Conservation (phyloP, 2,113 vertebrate genomes). For the Odontesthes bonariensis region DNA sequence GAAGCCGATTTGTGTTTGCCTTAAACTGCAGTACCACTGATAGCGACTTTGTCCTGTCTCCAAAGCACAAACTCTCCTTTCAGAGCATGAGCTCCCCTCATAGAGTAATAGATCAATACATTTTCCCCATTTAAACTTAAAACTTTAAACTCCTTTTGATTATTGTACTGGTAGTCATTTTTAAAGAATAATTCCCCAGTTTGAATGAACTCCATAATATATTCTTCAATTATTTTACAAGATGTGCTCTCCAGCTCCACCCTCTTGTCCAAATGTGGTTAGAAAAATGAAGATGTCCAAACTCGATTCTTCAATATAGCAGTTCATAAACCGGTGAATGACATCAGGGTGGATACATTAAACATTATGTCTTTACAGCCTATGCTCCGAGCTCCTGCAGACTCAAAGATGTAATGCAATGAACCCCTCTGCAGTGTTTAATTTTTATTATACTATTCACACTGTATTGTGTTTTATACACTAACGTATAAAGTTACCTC, state of each 20-base stretch:
- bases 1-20: neutral
- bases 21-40: neutral
- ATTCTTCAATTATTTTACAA: neutral
- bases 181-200: neutral
- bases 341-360: neutral
- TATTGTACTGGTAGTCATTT: neutral
- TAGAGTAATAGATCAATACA: neutral
- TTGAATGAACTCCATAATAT: neutral
- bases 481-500: neutral
- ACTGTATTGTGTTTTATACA: constrained; percentile 27
- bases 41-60: no score
- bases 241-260: neutral
- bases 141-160: neutral
- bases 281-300: neutral
- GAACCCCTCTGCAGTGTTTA: neutral
- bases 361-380: neutral
- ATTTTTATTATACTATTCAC: neutral
- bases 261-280: neutral
- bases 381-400: neutral
- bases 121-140: neutral
- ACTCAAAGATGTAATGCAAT: neutral
- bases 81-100: neutral
- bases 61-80: neutral
- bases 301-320: neutral
- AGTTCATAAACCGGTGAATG: neutral